Evolutionary conservation across 2,113 vertebrate genomes (phyloP).

Genomic region (Anser cygnoides): DNA sequence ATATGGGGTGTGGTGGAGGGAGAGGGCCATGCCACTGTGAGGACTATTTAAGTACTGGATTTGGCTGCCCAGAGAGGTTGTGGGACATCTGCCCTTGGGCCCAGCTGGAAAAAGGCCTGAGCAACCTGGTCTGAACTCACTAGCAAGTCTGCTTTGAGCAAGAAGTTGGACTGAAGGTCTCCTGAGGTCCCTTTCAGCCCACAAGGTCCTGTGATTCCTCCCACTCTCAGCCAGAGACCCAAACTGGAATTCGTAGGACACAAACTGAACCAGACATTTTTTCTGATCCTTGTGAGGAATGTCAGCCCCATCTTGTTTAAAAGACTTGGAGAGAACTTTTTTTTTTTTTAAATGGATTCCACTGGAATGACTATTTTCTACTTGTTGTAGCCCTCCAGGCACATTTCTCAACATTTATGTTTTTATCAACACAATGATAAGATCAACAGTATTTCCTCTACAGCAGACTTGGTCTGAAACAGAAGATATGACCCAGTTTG

Average conservation of each 20-base stretch:
- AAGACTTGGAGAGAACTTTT: background rate
- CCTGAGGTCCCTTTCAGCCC: background rate
- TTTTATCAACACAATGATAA: background rate
- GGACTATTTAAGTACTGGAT: background rate
- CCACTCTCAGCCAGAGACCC: background rate
- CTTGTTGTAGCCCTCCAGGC: background rate
- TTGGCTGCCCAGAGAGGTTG: background rate
- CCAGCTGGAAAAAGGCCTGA: background rate
- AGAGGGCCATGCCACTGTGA: accelerated
- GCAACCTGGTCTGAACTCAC: background rate
- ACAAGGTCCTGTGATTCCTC: background rate
- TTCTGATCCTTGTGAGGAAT: background rate
- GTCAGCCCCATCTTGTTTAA: background rate
- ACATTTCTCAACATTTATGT: background rate
- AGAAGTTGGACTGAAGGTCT: background rate
- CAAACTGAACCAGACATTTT: background rate
- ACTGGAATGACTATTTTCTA: background rate
- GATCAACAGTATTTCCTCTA: background rate
- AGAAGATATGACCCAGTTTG: background rate
- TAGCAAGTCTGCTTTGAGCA: background rate
- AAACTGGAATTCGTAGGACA: background rate
- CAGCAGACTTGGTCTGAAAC: background rate
- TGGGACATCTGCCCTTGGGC: background rate
- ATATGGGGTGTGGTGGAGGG: background rate
- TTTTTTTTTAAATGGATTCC: background rate